Evolutionary conservation across 2,113 vertebrate species (phyloP).

Genomic region (Camelus bactrianus): DNA sequence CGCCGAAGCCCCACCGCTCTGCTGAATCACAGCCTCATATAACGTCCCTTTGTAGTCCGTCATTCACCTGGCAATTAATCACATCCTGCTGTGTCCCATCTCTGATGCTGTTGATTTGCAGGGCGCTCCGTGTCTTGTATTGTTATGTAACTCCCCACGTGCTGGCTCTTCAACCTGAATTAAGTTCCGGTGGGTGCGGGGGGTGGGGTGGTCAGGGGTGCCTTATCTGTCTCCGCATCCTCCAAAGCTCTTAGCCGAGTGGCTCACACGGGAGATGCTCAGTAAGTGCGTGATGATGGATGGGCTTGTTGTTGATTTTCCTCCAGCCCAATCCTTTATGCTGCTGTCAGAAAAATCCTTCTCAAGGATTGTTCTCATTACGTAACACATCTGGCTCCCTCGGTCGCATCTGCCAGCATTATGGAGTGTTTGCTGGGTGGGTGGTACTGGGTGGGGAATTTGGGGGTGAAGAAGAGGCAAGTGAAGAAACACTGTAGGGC

Average conservation of each 20-base stretch:
- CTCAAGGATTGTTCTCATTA: slow-evolving; percentile 42
- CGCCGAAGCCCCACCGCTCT: neutral
- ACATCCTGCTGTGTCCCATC: neutral
- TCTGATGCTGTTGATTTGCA: slow-evolving; percentile 28
- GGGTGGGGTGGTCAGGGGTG: neutral
- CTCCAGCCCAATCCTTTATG: slow-evolving; percentile 60
- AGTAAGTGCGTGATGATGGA: neutral
- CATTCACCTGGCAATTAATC: slow-evolving; percentile 51
- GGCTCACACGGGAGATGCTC: slow-evolving; percentile 7
- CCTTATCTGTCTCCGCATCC: neutral
- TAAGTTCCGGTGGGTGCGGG: neutral
- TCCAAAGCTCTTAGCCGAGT: neutral
- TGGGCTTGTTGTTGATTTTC: slow-evolving; percentile 13
- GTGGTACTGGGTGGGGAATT: neutral
- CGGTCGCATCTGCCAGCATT: neutral
- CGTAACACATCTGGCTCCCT: neutral
- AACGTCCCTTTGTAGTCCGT: neutral
- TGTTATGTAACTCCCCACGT: slow-evolving; percentile 30
- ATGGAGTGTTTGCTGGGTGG: neutral
- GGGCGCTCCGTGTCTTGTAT: neutral
- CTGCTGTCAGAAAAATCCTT: slow-evolving; percentile 66
- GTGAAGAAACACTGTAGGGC: neutral
- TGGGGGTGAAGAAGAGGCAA: neutral
- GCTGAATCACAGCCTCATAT: neutral
- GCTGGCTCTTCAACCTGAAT: neutral